Base-by-base conservation (phyloP, 2,797 vertebrate species). In the Argentina silus region DNA sequence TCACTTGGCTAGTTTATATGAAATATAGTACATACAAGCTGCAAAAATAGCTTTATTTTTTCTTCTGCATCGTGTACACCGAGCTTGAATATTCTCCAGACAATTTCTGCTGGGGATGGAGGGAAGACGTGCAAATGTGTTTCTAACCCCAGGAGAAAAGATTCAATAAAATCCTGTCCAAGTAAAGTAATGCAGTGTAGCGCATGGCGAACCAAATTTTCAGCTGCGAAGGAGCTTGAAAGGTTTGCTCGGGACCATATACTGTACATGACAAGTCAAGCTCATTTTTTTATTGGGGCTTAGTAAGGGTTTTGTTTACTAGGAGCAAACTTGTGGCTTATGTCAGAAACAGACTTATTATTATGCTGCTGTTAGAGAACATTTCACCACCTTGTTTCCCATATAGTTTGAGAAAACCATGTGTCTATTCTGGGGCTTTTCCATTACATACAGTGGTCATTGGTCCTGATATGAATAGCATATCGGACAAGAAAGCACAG, bases 1-100 rank as follows among this genome's bases (percentile, higher is more conserved):
- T 84, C 83, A 83, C 78, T 84, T 74, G 72, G 76, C 78, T 83
- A 79, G 75, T 82, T 85, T 84, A 84, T 85, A 64, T 75, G 74
- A 83, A 85, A 17, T 17, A 17, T 60, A 60, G 81, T 63, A 53
- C 75, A 76, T 71, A 74, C 51, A 7, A 48, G 36, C 76, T 80
- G 76, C 74, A 81, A 78, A 83, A 79, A 74, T 23, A 27, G 53
- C n/a, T 1, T 47, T 69, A 70, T 69, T 61, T 78, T 72, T 61
- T 51, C 56, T 63, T 15, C 56, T 72, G 68, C 63, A 14, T 55
- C 53, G 19, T 64, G 14, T 45, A 80, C 67, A 80, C 78, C 72
- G 71, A 76, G 80, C 68, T 73, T 3, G 57, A 55, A 84, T 81
- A 74, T 80, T 81, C 86, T 81, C 73, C 4, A 60, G 75, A 79